Percentiles rank a stretch among this genome's conserved stretches.
phyloP scores from a whole-genome alignment of 2,797 vertebrate species.

The Rhabdophis nuchalis region DNA sequence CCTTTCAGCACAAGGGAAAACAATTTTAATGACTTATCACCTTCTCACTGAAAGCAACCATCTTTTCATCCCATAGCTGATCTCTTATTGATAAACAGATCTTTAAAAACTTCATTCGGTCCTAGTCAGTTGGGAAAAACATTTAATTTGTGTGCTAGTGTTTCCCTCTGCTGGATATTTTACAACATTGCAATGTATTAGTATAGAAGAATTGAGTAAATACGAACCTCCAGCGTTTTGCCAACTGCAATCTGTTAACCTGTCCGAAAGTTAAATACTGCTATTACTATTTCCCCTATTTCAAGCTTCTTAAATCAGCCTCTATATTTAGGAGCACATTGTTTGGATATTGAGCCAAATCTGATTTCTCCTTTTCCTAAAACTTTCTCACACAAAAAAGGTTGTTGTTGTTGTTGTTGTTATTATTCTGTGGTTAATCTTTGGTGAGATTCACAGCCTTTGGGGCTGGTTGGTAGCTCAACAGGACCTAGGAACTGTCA shows the following conservation, averaged over 20 bases:
- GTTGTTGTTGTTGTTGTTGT: too few relatives aligned
- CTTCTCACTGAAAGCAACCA: background rate
- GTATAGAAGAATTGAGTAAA: background rate
- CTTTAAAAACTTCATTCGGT: background rate
- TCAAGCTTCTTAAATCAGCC: background rate
- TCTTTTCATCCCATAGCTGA: background rate
- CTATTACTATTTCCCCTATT: background rate
- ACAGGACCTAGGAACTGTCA: too few relatives aligned
- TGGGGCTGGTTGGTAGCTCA: too few relatives aligned
- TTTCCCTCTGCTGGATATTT: slow-evolving; percentile 50
- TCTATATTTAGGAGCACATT: background rate
- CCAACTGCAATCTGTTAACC: background rate
- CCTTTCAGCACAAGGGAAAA: background rate
- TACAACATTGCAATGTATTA: background rate
- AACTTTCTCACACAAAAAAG: background rate
- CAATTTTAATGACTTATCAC: background rate
- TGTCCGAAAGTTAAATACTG: background rate
- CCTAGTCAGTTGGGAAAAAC: background rate
- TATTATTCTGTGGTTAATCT: too few relatives aligned
- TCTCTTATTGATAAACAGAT: background rate
- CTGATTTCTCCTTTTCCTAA: background rate
- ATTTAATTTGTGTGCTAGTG: background rate
- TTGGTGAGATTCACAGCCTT: too few relatives aligned
- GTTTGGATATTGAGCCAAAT: background rate
- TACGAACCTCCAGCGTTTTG: background rate